phyloP scores from a whole-genome alignment of 2,888 invertebrate genomes.

The Clepsis dumicolana region DNA sequence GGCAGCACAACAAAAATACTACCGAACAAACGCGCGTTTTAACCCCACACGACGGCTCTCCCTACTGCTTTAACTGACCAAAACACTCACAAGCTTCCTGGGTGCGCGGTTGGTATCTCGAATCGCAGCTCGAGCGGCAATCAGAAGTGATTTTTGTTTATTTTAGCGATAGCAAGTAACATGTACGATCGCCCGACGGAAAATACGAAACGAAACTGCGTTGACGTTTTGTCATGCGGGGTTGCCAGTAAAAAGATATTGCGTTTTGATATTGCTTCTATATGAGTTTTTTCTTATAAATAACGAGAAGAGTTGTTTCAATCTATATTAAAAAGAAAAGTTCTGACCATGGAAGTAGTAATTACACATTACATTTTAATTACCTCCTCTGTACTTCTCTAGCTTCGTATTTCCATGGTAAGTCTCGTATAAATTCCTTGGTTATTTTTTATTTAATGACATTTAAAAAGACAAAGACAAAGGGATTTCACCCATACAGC shows the following conservation, averaged over 20 bases:
- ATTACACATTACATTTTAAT: too few species aligned
- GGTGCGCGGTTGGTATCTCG: slow-evolving; percentile 30
- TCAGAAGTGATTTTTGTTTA: slow-evolving; percentile 46
- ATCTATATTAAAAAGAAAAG: too few species aligned
- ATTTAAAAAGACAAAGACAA: too few species aligned
- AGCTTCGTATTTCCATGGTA: too few species aligned
- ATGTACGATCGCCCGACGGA: slow-evolving; percentile 41
- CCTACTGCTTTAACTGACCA: background rate
- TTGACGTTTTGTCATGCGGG: slow-evolving; percentile 47
- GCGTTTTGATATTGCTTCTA: slow-evolving; percentile 11
- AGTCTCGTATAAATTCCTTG: too few species aligned
- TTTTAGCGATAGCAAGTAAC: slow-evolving; percentile 50
- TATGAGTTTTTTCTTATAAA: too few species aligned
- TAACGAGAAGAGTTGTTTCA: too few species aligned
- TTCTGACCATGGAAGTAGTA: too few species aligned
- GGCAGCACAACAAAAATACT: slow-evolving; percentile 61
- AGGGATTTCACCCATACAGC: too few species aligned
- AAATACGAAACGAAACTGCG: slow-evolving; percentile 47
- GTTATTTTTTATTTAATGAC: too few species aligned
- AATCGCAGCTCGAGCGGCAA: slow-evolving; percentile 39
- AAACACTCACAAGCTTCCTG: slow-evolving; percentile 41
- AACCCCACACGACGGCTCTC: background rate
- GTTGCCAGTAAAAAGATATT: background rate
- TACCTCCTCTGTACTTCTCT: too few species aligned
- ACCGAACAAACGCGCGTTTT: slow-evolving; percentile 44